Percentiles rank a stretch among this genome's conserved stretches.
Conservation (phyloP, 2,113 vertebrate genomes). For the Rhinichthys klamathensis region DNA sequence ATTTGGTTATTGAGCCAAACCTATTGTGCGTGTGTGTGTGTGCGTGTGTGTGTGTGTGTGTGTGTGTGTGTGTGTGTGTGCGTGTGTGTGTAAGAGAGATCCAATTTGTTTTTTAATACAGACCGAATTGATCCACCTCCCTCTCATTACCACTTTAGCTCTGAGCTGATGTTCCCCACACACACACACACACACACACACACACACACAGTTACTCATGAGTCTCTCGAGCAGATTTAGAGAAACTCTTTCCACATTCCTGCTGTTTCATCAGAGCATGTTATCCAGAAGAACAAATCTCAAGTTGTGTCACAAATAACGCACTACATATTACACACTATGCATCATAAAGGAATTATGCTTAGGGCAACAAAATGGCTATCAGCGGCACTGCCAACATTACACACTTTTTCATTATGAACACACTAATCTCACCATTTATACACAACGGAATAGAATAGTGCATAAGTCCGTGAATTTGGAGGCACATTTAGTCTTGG, state of each 20-base stretch:
- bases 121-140: not conserved
- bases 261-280: not conserved
- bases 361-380: no score
- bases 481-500: not conserved
- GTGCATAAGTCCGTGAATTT: no score
- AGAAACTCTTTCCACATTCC: not conserved
- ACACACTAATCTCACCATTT: no score
- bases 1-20: not conserved
- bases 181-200: not conserved
- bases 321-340: no score
- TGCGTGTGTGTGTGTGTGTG: no score
- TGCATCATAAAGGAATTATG: no score
- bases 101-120: conserved; percentile 26
- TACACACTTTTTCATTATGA: no score
- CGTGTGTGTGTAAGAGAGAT: not conserved
- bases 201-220: not conserved
- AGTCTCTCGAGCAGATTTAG: not conserved
- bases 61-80: no score
- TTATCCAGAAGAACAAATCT: not conserved
- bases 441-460: no score
- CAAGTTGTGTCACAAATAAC: no score
- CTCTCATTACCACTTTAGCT: not conserved
- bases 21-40: not conserved
- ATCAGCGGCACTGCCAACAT: no score
- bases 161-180: not conserved